Evolutionary conservation across 2,888 invertebrate species (phyloP), one percentile per base, ranked within the genome.

Genomic region (Epinotia brunnichana): DNA sequence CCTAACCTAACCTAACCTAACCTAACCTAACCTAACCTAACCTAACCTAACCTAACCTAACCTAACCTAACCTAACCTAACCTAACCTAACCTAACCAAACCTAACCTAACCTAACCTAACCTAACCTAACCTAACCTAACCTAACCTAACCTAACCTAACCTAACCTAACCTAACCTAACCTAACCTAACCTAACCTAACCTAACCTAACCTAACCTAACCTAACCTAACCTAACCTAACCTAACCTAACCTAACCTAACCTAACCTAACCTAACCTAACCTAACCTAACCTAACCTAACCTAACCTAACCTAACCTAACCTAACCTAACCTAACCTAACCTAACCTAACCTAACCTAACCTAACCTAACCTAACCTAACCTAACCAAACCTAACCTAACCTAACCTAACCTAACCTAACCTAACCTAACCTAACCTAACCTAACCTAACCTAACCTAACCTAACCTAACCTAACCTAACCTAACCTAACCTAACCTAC

Each of bases 321-420:
- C 73, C 73, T 74, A 74, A 74, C 73, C 73, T 74, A 74, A 69
- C 73, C 73, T 74, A 74, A 74, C 73, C 73, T 74, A 74, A 74
- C 73, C 73, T 74, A 74, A 74, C 73, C 73, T 74, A 74, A 74
- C 69, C 66, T 69, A 73, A n/a, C n/a, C n/a, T n/a, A n/a, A n/a
- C n/a, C n/a, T n/a, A 66, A 71, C 71, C 71, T 67, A 67, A 71
- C 66, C 71, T 67, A 67, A 71, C 71, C 71, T 71, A 71, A 71
- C 71, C 71, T 71, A 71, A 71, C 71, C 71, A 67, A 71, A 71
- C 71, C 71, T 71, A 71, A 71, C 71, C 71, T 71, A 71, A 71
- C 71, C 70, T 71, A 71, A 71, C 70, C 70, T 71, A 61, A 71
- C 67, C 70, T 71, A 71, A 71, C 70, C 70, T 71, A 71, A n/a